A percentile compares a stretch with the other conserved stretches of the same genome.
phyloP scores from a whole-genome alignment of 1,140 invertebrate species.

The Drosophila oshimai region DNA sequence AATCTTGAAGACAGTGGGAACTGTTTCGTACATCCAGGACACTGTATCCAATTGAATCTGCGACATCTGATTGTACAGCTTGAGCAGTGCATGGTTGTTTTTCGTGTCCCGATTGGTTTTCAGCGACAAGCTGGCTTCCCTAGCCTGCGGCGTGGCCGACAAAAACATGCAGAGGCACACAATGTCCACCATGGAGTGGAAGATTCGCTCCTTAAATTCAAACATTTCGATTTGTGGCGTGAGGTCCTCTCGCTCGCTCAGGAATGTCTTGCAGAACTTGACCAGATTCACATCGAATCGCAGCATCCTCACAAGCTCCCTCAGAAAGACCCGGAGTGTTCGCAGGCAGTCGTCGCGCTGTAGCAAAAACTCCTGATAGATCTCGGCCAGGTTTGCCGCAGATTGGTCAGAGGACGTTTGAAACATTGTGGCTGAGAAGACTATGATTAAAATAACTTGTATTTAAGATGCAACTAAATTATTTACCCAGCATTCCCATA shows the following conservation, averaged over 20 bases:
- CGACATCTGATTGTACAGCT: slow-evolving; percentile 88
- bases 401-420: slow-evolving; percentile 90
- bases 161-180: slow-evolving; percentile 93
- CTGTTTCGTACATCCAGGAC: slow-evolving; percentile 93
- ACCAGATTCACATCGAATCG: slow-evolving; percentile 90
- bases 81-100: slow-evolving; percentile 83
- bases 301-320: slow-evolving; percentile 94
- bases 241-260: slow-evolving; percentile 86
- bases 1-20: slow-evolving; percentile 89
- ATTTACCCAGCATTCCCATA: slow-evolving; percentile 85
- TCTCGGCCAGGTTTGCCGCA: slow-evolving; percentile 91
- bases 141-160: slow-evolving; percentile 89
- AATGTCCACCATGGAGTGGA: slow-evolving; percentile 92
- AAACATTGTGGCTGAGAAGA: slow-evolving; percentile 94
- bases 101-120: slow-evolving; percentile 72
- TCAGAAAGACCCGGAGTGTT: slow-evolving; percentile 89
- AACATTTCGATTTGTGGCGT: slow-evolving; percentile 84
- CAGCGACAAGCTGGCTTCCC: slow-evolving; percentile 85
- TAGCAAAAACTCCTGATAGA: slow-evolving; percentile 92
- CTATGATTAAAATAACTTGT: not conserved
- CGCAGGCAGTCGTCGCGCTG: slow-evolving; percentile 96
- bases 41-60: slow-evolving; percentile 92
- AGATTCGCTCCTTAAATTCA: slow-evolving; percentile 91
- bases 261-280: slow-evolving; percentile 87
- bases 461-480: not conserved